Evolutionary conservation across 2,888 invertebrate species (phyloP), one percentile per base, ranked within the genome.

Genomic region (Eutolmus rufibarbis): DNA sequence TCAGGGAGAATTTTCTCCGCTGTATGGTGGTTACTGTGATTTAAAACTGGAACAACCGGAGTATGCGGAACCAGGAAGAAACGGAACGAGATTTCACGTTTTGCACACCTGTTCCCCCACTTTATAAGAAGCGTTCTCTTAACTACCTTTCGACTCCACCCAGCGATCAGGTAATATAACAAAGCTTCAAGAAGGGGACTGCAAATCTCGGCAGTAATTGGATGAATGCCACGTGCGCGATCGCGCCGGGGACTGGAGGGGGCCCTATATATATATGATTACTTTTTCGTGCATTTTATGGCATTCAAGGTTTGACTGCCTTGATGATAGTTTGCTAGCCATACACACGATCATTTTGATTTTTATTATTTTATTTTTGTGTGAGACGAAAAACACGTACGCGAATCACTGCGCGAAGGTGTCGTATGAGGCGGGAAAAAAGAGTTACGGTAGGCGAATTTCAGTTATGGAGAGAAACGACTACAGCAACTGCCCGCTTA

Each of bases 401-500:
- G 43, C 16, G 56, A 56, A 51, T 81, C 46, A 19, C 23, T 23
- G n/a, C 78, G 43, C 78, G 78, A 43, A 40, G 43, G 43, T 78
- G 78, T 23, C 82, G 56, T 34, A 56, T 56, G 57, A 51, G 82
- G 82, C 82, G 82, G 82, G 82, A 57, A 82, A 57, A 57, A 40
- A 40, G 40, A 12, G 9, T 43, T 46, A 78, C 43, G 16, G 57
- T 51, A 82, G 31, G 34, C 51, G 57, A 82, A 19, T 82, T 57
- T 82, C 57, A 66, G 66, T 77, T 43, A 91, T 92, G 92, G 91
- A 92, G 91, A 92, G 91, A 87, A 89, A 90, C 19, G 93, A 92
- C 88, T 92, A 92, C 88, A 92, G 91, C 88, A 92, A 91, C 90
- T 92, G 92, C 88, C 92, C 92, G 88, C 90, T 92, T 31, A 92